Evolutionary conservation across 2,888 invertebrate genomes (phyloP).

Genomic region (Chymomyza amoena): DNA sequence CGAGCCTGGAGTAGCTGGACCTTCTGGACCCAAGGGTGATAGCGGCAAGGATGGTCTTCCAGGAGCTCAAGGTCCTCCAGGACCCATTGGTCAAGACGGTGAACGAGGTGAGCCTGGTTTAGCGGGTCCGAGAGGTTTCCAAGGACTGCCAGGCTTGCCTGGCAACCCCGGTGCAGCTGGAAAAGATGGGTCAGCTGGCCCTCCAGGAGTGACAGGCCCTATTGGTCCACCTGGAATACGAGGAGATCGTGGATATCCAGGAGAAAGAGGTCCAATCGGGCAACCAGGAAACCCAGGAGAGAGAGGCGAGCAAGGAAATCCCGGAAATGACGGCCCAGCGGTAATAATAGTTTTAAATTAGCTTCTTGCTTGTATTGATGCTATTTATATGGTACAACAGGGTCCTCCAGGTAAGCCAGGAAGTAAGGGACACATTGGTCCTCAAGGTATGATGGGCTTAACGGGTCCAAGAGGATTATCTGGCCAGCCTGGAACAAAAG

Average conservation of each 20-base stretch:
- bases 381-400: not conserved
- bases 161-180: constrained; percentile 86
- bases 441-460: constrained; percentile 89
- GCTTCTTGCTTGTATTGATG: not conserved
- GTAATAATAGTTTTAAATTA: constrained; percentile 78
- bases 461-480: constrained; percentile 85
- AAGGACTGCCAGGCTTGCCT: constrained; percentile 85
- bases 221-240: constrained; percentile 83
- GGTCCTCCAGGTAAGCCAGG: constrained; percentile 82
- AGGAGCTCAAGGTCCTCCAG: constrained; percentile 87
- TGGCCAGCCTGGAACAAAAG: constrained; percentile 83
- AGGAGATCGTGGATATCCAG: constrained; percentile 86
- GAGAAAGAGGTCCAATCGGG: constrained; percentile 86
- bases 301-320: constrained; percentile 80
- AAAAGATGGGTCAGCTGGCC: constrained; percentile 89
- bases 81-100: constrained; percentile 85
- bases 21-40: constrained; percentile 88
- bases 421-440: constrained; percentile 88
- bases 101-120: constrained; percentile 88
- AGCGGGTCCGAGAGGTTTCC: constrained; percentile 85
- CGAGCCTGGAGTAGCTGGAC: constrained; percentile 84
- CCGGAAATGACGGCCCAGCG: constrained; percentile 81
- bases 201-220: constrained; percentile 83
- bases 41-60: constrained; percentile 88
- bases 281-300: constrained; percentile 79